These are phyloP conservation scores for Melanotaenia duboulayi DNA, from an alignment of 2,113 vertebrate species.

Conservation along the genomic window DNA sequence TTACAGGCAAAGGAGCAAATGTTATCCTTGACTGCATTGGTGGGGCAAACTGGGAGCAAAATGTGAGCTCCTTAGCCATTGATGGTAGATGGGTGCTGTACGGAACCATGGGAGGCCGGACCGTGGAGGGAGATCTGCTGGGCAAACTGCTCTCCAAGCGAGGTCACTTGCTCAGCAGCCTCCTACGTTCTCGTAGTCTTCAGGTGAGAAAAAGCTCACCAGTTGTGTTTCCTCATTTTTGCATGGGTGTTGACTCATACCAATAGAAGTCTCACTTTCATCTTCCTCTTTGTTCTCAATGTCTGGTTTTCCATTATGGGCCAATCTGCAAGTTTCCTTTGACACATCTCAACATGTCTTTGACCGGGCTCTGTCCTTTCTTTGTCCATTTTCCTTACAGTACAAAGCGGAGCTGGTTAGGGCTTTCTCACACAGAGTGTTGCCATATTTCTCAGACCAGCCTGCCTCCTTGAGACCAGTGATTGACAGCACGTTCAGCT, in stretches of 20 bases:
- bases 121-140: conserved; percentile 84
- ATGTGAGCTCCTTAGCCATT: conserved; percentile 81
- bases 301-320: not conserved
- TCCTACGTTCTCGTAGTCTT: conserved; percentile 84
- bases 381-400: conserved; percentile 61
- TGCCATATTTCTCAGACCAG: conserved; percentile 80
- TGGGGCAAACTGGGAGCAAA: conserved; percentile 86
- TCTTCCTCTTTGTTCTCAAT: not conserved
- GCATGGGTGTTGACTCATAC: not conserved
- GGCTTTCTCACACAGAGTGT: conserved; percentile 77
- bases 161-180: conserved; percentile 84
- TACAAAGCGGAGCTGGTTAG: conserved; percentile 86
- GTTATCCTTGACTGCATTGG: conserved; percentile 89
- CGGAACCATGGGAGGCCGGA: conserved; percentile 83
- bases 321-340: not conserved
- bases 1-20: conserved; percentile 85
- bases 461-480: conserved; percentile 73
- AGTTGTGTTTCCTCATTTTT: not conserved
- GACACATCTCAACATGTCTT: not conserved
- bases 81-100: conserved; percentile 90
- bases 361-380: not conserved
- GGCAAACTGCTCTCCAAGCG: conserved; percentile 85
- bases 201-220: conserved; percentile 69
- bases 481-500: conserved; percentile 81
- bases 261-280: not conserved